These are phyloP conservation scores for Pipistrellus pygmaeus DNA, from an alignment of 2,797 vertebrate genomes.

Conservation along the genomic window DNA sequence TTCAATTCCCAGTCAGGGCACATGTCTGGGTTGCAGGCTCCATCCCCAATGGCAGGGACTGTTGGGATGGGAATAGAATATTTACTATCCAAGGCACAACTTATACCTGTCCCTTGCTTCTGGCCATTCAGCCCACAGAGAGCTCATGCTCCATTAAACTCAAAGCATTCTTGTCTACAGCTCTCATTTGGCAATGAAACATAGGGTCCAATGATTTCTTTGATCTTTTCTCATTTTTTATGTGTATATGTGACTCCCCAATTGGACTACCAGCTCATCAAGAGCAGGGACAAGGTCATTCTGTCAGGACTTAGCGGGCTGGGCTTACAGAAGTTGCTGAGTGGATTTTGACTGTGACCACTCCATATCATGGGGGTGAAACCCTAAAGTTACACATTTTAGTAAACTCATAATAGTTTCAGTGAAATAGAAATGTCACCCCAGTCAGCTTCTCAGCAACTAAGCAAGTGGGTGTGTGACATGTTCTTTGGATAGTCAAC, in stretches of 20 bases:
- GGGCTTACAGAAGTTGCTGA: not conserved
- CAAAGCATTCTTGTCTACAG: not conserved
- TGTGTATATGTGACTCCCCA: not conserved
- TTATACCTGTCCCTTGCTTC: not conserved
- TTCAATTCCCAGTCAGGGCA: too few species aligned
- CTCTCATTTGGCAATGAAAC: conserved; percentile 10
- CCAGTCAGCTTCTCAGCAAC: not conserved
- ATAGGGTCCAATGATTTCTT: not conserved
- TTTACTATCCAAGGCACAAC: not conserved
- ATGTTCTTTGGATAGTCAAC: not conserved
- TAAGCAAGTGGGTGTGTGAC: not conserved
- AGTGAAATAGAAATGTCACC: not conserved
- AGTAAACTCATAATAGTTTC: not conserved
- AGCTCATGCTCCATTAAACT: not conserved
- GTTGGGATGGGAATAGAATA: not conserved
- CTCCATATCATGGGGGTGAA: not conserved
- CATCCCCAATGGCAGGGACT: not conserved
- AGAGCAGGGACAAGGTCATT: not conserved
- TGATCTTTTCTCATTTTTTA: not conserved
- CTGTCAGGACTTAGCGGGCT: not conserved
- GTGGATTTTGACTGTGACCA: not conserved
- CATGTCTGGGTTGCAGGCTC: too few species aligned
- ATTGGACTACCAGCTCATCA: not conserved
- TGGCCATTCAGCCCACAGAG: not conserved
- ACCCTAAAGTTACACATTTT: not conserved